Conservation (phyloP, 2,888 invertebrate species). For the Nemotelus pantherinus region DNA sequence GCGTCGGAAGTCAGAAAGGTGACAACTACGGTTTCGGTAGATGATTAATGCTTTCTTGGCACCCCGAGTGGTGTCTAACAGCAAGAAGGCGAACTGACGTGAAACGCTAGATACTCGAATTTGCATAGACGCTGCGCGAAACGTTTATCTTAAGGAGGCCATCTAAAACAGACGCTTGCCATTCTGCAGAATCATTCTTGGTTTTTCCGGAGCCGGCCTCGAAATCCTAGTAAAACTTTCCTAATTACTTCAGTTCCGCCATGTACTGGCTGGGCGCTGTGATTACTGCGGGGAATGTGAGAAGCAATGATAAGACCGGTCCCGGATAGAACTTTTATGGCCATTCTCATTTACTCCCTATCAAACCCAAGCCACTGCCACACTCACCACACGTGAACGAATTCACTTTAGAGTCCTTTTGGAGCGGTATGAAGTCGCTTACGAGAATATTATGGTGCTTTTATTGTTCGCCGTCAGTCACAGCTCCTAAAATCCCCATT, state of each 20-base stretch:
- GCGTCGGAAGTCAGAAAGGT: constrained; percentile 47
- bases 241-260: constrained; percentile 47
- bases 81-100: constrained; percentile 16
- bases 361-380: background rate
- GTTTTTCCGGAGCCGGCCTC: constrained; percentile 30
- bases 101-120: constrained; percentile 42
- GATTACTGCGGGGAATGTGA: constrained; percentile 3
- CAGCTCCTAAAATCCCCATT: constrained; percentile 38
- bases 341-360: constrained; percentile 1
- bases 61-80: constrained; percentile 37
- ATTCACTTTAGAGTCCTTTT: constrained; percentile 43
- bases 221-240: constrained; percentile 47
- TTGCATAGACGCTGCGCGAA: constrained; percentile 43
- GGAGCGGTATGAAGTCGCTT: constrained; percentile 30
- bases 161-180: constrained; percentile 37
- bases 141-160: constrained; percentile 40
- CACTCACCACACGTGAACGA: constrained; percentile 19
- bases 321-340: constrained; percentile 10
- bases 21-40: constrained; percentile 50
- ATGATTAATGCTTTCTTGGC: constrained; percentile 50
- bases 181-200: constrained; percentile 44
- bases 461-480: constrained; percentile 35
- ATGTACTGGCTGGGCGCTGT: constrained; percentile 18
- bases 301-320: constrained; percentile 41
- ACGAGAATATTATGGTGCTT: constrained; percentile 34